Base-by-base conservation (phyloP, 2,888 invertebrate genomes). In the Chouioia cunea region DNA sequence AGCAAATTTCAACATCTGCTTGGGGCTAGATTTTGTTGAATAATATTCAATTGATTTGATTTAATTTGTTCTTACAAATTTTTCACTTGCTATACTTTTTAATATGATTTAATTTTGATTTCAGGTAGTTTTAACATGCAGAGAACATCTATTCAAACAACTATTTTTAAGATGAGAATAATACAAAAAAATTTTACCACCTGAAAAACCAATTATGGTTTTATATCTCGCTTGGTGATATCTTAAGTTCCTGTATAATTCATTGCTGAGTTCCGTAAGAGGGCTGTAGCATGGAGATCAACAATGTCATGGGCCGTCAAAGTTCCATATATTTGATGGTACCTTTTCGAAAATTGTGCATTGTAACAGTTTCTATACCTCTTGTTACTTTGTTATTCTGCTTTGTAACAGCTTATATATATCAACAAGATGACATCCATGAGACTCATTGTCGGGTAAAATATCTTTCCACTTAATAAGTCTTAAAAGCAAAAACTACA, bases 391-490 rank as follows among this genome's bases (percentile, higher is more conserved):
- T 97, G 83, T 88, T 95, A 82, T 89, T 93, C 86, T 97, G 97
- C 88, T 95, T 97, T 86, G 88, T 94, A 84, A 93, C 95, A 77
- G 96, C 96, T 75, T 93, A 94, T 85, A 91, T 96, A 85, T 97
- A 95, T 87, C 95, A 96, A 87, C 92, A 92, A 87, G 94, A 96
- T 88, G 95, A 96, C 87, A 94, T 97, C 82, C 97, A 97, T 83
- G 96, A 96, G 89, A 96, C 96, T 77, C 95, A 96, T 87, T 97
- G 97, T 89, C 92, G 92, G 87, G 97, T 97, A 88, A 91, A 93
- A 89, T 43, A 3, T 44, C 57, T 58, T 22, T 10, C 2, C 6
- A 3, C 3, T 36, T 12, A 36, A 12, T 10, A 36, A 36, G 6
- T 12, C 12, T 36, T 1, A 36, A 36, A 27, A 36, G 12, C 6